Base-by-base conservation (phyloP, 2,888 invertebrate species). In the Xylota sylvarum region DNA sequence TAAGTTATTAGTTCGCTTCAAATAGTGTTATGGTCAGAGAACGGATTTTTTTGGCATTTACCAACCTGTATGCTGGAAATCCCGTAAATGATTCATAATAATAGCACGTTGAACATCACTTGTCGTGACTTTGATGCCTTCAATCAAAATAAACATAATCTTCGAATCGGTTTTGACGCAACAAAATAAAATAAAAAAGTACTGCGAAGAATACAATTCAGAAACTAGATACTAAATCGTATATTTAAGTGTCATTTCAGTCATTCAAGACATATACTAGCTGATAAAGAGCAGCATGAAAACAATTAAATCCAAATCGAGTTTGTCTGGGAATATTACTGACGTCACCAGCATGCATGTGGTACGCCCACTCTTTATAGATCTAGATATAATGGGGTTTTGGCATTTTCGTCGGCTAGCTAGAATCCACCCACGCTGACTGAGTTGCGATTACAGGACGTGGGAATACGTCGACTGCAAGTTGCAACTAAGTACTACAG, bases 1-100 rank as follows among this genome's bases (percentile, higher is more conserved):
- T 3, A 19, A n/a, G 32, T 37, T 50, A 50, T 52, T 67, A 37
- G 52, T 35, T 50, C 19, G 37, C 52, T 43, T 32, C 23, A 67
- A 67, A 52, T 65, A 35, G 50, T n/a, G 19, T 37, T 50, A 19
- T 50, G 37, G 23, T 35, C 67, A 67, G 37, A 72, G 56, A 79
- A 72, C 64, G 72, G 56, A n/a, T 56, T 65, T 10, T 56, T 48
- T 72, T 64, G 56, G 19, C 56, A 64, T 64, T 56, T 43, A 6
- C 12, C 14, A 23, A 27, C 17, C 10, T 40, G 48, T 52, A 23
- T 43, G 30, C 14, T 40, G 14, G 55, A 40, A 27, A 19, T 52
- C 10, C 12, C 40, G 10, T 1, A 19, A 40, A 5, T 55, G 70
- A 70, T 56, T 70, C 56, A 52, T 27, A 40, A 7, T 40, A 40